Percentiles rank a stretch among this genome's conserved stretches.
These are phyloP conservation scores for Gymnothorax javanicus DNA, from an alignment of 2,797 vertebrate genomes.

Conservation along the genomic window DNA sequence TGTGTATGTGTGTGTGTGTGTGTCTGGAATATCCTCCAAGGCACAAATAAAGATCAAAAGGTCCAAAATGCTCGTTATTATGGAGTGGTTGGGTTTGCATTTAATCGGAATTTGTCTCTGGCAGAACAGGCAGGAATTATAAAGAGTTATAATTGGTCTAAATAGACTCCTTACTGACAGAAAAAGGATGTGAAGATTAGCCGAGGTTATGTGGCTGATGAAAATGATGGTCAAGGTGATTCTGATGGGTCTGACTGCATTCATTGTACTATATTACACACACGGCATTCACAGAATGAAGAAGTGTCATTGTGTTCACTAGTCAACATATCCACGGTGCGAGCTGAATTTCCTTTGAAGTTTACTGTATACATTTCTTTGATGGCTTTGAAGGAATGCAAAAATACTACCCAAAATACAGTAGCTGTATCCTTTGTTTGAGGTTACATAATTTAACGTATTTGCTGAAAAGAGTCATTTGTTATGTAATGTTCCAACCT, in stretches of 20 bases:
- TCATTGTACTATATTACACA: background rate
- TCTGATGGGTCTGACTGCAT: background rate
- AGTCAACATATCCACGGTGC: background rate
- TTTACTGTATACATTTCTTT: background rate
- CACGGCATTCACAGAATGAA: background rate
- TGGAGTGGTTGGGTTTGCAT: background rate
- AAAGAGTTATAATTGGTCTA: background rate
- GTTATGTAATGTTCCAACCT: background rate
- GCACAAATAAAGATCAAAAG: background rate
- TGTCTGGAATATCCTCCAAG: background rate
- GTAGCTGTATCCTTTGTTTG: background rate
- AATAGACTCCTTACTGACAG: background rate
- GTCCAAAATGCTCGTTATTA: background rate
- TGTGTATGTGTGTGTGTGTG: background rate
- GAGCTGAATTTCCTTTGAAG: background rate
- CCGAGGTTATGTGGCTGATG: background rate
- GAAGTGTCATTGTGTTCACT: background rate
- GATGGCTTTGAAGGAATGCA: background rate
- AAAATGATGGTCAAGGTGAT: background rate
- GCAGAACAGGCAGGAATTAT: background rate
- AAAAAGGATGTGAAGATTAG: background rate
- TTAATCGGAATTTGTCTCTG: background rate
- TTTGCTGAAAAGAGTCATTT: background rate
- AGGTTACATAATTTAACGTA: background rate
- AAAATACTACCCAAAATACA: background rate